Conservation (phyloP, 2,113 vertebrate genomes). For the Solea senegalensis region DNA sequence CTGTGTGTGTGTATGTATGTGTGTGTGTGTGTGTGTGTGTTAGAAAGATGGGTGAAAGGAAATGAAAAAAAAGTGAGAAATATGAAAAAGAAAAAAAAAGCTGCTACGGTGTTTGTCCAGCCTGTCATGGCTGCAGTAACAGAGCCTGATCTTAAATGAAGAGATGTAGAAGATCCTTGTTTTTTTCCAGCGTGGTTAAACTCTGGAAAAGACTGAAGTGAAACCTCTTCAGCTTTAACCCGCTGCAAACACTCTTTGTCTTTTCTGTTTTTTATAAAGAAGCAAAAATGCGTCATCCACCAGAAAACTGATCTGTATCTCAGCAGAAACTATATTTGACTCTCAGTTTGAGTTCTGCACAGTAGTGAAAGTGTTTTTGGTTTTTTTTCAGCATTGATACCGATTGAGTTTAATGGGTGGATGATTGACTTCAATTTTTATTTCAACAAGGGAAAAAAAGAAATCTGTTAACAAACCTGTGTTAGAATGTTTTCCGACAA, state of each 20-base stretch:
- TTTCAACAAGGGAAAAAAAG: constrained; percentile 77
- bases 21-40: background rate
- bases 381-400: constrained; percentile 28
- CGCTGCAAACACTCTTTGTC: constrained; percentile 43
- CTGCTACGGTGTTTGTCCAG: constrained; percentile 78
- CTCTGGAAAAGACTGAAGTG: constrained; percentile 19
- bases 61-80: constrained; percentile 54
- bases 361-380: constrained; percentile 35
- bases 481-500: constrained; percentile 72
- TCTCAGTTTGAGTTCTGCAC: constrained; percentile 53
- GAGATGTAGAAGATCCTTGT: constrained; percentile 30
- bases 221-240: constrained; percentile 45
- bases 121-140: constrained; percentile 73
- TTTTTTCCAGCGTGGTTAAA: constrained; percentile 35
- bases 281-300: constrained; percentile 31
- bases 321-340: constrained; percentile 41
- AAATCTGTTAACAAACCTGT: constrained; percentile 80
- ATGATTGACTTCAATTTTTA: constrained; percentile 66
- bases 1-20: constrained; percentile 37
- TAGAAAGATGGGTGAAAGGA: constrained; percentile 35
- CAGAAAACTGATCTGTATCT: constrained; percentile 41
- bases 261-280: constrained; percentile 23
- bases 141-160: constrained; percentile 66
- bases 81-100: constrained; percentile 70
- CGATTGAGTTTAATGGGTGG: constrained; percentile 56